Evolutionary conservation across 2,113 vertebrate species (phyloP), one percentile per base, ranked within the genome.

Genomic region (Anhinga rufa): DNA sequence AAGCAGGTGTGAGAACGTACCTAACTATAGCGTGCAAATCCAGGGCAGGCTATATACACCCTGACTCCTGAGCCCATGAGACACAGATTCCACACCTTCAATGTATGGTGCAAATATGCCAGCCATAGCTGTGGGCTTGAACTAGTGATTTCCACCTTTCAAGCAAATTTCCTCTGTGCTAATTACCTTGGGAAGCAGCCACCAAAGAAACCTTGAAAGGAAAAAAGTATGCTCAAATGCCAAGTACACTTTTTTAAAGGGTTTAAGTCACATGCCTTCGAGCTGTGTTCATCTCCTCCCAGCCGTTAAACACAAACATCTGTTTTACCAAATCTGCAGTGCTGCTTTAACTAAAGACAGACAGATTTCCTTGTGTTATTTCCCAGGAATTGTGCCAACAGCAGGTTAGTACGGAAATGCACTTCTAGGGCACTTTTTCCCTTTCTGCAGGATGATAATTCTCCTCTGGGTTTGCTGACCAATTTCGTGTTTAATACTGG

Each of bases 151-250:
- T 83, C 87, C 51, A 71, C 87, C 68, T 71, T 52, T 66, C 48
- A 77, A 92, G 75, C 78, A 60, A 10, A 64, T 88, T 75, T 68
- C 8, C 55, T 83, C 32, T 0, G 4, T 51, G 87, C 51, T 96
- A 93, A 93, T 92, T 89, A 69, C 81, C 61, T 71, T 80, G 92
- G 89, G 91, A 96, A 68, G 81, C 86, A 93, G 92, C 86, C 89
- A 93, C 78, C 66, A 52, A 74, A 88, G 60, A 94, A 20, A 48
- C 29, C 75, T 12, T 25, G 78, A 52, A 62, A 87, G 60, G 5
- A 76, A 65, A 51, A 17, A 46, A 31, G 15, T 15, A 17, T 0
- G 10, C 24, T 88, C 17, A 77, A 69, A 52, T 0, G 13, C 62
- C 62, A 91, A 75, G 75, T 11, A 12, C 0, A 14, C 17, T 80